phyloP scores from a whole-genome alignment of 2,888 invertebrate species.

The Agapostemon virescens region DNA sequence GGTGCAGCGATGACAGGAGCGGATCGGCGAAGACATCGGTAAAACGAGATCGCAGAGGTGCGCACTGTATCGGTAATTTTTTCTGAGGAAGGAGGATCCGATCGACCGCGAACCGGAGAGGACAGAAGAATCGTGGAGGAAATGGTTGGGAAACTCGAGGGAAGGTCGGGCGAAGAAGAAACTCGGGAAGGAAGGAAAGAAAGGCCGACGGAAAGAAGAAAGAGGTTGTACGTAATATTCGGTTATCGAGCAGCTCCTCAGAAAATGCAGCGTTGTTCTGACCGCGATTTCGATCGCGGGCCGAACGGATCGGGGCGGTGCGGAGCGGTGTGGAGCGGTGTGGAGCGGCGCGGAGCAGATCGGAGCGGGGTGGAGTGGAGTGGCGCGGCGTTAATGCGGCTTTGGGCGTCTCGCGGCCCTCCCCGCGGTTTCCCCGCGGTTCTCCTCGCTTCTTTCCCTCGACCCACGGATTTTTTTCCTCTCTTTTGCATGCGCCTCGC shows the following conservation, averaged over 20 bases:
- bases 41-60: background rate
- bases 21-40: background rate
- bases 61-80: background rate
- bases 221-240: constrained; percentile 38
- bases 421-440: constrained; percentile 16
- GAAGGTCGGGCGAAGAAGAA: background rate
- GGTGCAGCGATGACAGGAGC: background rate
- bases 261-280: constrained; percentile 54
- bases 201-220: background rate
- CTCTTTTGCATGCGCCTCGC: constrained; percentile 72
- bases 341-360: constrained; percentile 1
- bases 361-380: constrained; percentile 6
- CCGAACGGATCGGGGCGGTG: constrained; percentile 14
- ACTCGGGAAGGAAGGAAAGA: background rate
- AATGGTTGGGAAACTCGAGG: too few species aligned
- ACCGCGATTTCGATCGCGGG: constrained; percentile 64
- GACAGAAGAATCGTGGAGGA: background rate
- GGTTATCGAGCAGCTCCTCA: constrained; percentile 57
- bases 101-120: background rate
- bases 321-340: background rate
- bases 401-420: constrained; percentile 64
- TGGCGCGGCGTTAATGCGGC: constrained; percentile 69
- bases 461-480: constrained; percentile 59
- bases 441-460: constrained; percentile 14
- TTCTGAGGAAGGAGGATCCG: background rate